Conservation (phyloP, 2,113 vertebrate genomes). For the Azemiops feae region DNA sequence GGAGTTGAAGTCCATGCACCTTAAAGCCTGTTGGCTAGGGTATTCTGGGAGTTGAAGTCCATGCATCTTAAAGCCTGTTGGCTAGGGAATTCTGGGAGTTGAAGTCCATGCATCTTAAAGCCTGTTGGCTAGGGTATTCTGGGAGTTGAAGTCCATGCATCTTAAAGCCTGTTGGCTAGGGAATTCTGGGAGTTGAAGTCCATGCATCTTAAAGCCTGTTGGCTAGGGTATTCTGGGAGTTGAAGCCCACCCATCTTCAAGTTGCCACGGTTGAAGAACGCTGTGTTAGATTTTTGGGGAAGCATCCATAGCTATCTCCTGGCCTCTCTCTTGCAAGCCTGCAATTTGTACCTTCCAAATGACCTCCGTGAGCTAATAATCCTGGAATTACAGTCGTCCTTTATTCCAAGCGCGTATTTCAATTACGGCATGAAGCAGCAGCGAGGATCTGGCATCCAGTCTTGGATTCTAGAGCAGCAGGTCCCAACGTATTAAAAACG, state of each 20-base stretch:
- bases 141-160: no score
- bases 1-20: no score
- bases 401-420: conserved; percentile 20
- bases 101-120: no score
- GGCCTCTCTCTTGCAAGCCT: not conserved
- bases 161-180: no score
- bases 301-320: not conserved
- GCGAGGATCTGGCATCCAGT: conserved; percentile 32
- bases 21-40: no score
- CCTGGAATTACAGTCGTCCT: conserved; percentile 19
- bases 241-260: not conserved
- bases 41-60: no score
- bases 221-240: no score
- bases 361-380: not conserved
- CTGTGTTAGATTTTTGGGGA: not conserved
- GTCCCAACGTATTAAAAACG: conserved; percentile 48
- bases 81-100: no score
- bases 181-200: no score
- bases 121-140: no score
- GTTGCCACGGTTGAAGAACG: not conserved
- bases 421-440: conserved; percentile 8
- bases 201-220: no score
- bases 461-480: conserved; percentile 27
- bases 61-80: not conserved
- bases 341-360: not conserved